Base-by-base conservation (phyloP, 2,113 vertebrate genomes). In the Crotalus horridus region DNA sequence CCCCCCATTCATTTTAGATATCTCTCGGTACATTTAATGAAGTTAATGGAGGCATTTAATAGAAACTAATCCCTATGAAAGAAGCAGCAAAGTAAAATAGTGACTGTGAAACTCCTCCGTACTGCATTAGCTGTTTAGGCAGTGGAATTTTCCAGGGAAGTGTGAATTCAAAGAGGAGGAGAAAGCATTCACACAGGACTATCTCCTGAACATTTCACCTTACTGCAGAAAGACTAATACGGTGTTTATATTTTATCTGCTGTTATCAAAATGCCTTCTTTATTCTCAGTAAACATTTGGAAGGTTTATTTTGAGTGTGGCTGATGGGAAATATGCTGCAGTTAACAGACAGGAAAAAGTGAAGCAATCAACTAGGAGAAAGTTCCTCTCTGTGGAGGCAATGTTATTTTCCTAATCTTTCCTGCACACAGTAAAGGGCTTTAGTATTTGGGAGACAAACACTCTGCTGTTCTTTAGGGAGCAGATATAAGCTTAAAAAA, bases 91-190 rank as follows among this genome's bases (percentile, higher is more conserved):
- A 43, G 53, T 17, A 85, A 56, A 23, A 56, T 10, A 17, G 59
- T 69, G 15, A 24, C 9, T 20, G 58, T 17, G n/a, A 69, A 39
- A 88, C 48, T 92, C 48, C 24, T n/a, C 58, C 39, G 0, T 1
- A 26, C 53, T 46, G 53, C n/a, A 85, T 12, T 56, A 81, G 15
- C 20, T 59, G 55, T 53, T 55, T 85, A 43, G 43, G 12, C 81
- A 86, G 74, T 86, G 54, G 55, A 48, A 86, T 91, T 91, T 91
- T 86, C n/a, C 59, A 69, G 91, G 48, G 91, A 64, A 54, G 58
- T 24, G 2, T 64, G 43, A 88, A 88, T 88, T 64, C 85, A 12
- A 59, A 54, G 24, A 59, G 51, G 26, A 48, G 24, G 46, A 46
- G n/a, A 4, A n/a, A 13, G 24, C 90, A 85, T 26, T n/a, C 26